These are phyloP conservation scores for Panopea generosa DNA, from an alignment of 2,888 invertebrate genomes.

Conservation along the genomic window DNA sequence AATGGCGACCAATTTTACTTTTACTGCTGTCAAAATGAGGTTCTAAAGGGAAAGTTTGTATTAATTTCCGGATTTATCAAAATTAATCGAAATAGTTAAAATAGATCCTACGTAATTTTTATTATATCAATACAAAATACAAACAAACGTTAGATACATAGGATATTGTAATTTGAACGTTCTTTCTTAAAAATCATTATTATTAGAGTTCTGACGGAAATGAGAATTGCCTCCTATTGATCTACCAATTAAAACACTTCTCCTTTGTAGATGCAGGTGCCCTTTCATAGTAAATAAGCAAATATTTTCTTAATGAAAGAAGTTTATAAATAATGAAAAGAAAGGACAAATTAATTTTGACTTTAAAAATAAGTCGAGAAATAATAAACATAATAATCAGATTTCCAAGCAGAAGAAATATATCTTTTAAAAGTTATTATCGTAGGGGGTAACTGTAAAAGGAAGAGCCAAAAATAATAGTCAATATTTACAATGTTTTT, in stretches of 20 bases:
- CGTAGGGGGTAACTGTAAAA: not conserved
- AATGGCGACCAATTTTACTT: conserved; percentile 83
- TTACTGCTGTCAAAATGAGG: conserved; percentile 73
- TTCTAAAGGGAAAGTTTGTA: conserved; percentile 41
- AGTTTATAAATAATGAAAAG: no score
- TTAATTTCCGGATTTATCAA: conserved; percentile 29
- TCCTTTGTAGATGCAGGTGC: conserved; percentile 30
- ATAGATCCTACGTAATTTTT: not conserved
- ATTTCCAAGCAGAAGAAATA: no score
- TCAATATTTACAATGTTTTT: conserved; percentile 12
- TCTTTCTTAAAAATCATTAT: no score
- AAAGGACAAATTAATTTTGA: no score
- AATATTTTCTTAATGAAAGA: not conserved
- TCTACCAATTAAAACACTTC: conserved; percentile 22
- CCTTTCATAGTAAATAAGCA: conserved; percentile 4
- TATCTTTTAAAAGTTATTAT: no score
- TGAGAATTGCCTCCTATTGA: not conserved
- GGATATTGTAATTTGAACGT: no score
- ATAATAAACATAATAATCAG: no score
- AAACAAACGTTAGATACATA: not conserved
- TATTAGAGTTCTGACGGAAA: no score
- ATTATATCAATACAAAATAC: not conserved
- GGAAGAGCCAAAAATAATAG: conserved; percentile 8
- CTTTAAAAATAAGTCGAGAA: no score
- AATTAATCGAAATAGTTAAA: not conserved